Evolutionary conservation across 2,888 invertebrate species (phyloP).

Genomic region (Phortica okadai): DNA sequence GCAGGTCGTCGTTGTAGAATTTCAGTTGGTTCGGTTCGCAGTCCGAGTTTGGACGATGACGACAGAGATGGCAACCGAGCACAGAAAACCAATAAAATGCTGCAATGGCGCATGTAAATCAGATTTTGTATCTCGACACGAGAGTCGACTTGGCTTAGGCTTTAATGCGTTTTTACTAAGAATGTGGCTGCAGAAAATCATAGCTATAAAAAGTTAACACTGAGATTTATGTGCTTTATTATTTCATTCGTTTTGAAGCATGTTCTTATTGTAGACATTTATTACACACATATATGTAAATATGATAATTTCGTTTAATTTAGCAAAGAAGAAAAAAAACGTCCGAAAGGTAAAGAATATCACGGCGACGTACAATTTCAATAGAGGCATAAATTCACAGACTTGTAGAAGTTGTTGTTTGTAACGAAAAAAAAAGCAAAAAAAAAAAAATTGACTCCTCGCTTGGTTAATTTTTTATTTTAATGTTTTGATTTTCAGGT

Average conservation of each 20-base stretch:
- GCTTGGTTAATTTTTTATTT: no score
- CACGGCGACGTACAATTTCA: not conserved
- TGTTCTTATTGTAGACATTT: constrained; percentile 3
- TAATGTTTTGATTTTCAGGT: no score
- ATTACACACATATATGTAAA: not conserved
- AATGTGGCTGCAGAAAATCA: constrained; percentile 15
- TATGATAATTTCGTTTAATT: constrained; percentile 26
- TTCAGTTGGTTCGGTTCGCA: not conserved
- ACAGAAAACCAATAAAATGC: constrained; percentile 33
- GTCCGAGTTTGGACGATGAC: not conserved
- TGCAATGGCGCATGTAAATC: constrained; percentile 35
- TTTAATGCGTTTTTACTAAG: constrained; percentile 2
- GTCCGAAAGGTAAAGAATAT: not conserved
- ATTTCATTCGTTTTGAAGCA: not conserved
- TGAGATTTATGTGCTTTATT: constrained; percentile 21
- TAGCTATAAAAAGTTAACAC: constrained; percentile 25
- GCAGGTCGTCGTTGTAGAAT: not conserved
- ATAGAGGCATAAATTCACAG: not conserved
- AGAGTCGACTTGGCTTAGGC: constrained; percentile 13
- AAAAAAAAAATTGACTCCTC: no score
- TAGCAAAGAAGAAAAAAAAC: not conserved
- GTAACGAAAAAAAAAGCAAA: no score
- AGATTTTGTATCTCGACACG: constrained; percentile 26
- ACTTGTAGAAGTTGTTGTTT: no score
- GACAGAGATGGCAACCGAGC: not conserved